A percentile compares a stretch with the other conserved stretches of the same genome.
Conservation (phyloP, 2,113 vertebrate species). For the Psephotus haematonotus region DNA sequence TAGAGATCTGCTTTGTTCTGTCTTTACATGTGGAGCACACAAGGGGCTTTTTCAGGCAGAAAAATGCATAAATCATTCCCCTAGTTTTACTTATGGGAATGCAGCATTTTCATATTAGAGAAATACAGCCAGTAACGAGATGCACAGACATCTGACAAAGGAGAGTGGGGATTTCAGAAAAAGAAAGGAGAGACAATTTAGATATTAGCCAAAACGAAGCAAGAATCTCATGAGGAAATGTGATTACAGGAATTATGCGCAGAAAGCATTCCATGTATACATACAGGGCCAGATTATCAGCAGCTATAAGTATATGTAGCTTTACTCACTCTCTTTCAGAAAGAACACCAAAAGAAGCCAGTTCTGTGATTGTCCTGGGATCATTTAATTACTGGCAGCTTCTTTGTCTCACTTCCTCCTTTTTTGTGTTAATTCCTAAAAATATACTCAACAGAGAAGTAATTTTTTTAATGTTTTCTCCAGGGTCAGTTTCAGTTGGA, state of each 20-base stretch:
- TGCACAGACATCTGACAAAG: constrained; percentile 25
- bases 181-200: background rate
- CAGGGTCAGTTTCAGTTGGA: background rate
- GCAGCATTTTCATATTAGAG: constrained; percentile 30
- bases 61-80: constrained; percentile 40
- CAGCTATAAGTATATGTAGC: background rate
- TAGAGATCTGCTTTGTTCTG: constrained; percentile 53
- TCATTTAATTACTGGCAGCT: background rate
- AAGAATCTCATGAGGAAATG: background rate
- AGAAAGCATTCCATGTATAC: background rate
- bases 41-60: constrained; percentile 55
- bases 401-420: background rate
- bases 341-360: background rate
- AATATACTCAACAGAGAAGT: background rate
- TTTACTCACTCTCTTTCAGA: background rate
- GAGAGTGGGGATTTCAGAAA: background rate
- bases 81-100: constrained; percentile 49
- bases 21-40: constrained; percentile 44
- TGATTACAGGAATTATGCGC: background rate
- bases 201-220: background rate
- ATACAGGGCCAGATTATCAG: background rate
- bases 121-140: constrained; percentile 44
- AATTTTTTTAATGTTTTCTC: background rate
- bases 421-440: background rate
- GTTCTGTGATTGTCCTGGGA: background rate